Conservation (phyloP, 2,888 invertebrate genomes). For the Isotomurus palustris region DNA sequence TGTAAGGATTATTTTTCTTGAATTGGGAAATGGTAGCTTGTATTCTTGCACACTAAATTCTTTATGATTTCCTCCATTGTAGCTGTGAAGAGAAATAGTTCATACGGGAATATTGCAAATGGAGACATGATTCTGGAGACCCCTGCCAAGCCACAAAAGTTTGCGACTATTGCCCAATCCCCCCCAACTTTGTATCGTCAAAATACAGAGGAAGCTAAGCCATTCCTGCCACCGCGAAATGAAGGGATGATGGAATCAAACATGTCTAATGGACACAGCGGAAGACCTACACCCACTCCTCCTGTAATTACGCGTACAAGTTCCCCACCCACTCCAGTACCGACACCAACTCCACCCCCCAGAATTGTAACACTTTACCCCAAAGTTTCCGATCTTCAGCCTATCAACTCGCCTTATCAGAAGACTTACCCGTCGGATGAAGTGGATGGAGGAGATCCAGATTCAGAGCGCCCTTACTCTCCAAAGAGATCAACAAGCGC, state of each 20-base stretch:
- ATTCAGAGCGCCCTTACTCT: neutral
- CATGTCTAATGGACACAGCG: neutral
- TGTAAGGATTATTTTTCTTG: too few relatives aligned
- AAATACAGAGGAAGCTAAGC: too few relatives aligned
- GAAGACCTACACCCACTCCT: neutral
- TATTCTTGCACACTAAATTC: too few relatives aligned
- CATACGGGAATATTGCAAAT: too few relatives aligned
- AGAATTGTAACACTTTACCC: slow-evolving; percentile 1
- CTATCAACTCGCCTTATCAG: neutral
- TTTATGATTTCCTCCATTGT: too few relatives aligned
- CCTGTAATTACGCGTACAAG: neutral
- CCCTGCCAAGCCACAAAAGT: too few relatives aligned
- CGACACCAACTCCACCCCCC: neutral
- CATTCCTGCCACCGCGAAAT: too few relatives aligned
- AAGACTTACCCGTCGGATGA: neutral
- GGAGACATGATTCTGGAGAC: too few relatives aligned
- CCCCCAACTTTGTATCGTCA: too few relatives aligned
- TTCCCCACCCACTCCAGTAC: neutral
- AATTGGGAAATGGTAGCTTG: neutral
- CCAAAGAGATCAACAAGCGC: neutral
- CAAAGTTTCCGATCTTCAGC: neutral
- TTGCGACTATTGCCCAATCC: too few relatives aligned
- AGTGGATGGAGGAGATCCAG: neutral
- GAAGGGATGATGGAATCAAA: neutral
- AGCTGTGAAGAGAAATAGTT: neutral